These are phyloP conservation scores for Pogonocherus hispidulus DNA, from an alignment of 2,888 invertebrate species.

Conservation along the genomic window DNA sequence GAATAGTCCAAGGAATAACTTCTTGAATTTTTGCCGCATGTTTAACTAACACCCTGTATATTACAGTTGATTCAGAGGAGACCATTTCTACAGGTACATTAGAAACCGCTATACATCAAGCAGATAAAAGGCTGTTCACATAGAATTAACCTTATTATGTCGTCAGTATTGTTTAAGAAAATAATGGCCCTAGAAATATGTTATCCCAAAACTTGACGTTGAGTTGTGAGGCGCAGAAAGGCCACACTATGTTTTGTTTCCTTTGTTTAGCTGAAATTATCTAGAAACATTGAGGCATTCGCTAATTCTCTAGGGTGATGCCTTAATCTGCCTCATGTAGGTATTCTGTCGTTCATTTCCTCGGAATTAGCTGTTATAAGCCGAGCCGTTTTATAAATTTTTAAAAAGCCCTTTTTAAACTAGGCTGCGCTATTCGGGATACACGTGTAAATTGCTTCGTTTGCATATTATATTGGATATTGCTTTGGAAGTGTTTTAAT, in stretches of 20 bases:
- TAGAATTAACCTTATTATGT: constrained; percentile 44
- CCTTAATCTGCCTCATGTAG: constrained; percentile 57
- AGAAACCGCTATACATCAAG: constrained; percentile 37
- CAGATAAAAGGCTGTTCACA: constrained; percentile 43
- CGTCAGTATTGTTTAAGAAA: constrained; percentile 33
- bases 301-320: constrained; percentile 58
- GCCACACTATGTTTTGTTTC: constrained; percentile 46
- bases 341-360: constrained; percentile 56
- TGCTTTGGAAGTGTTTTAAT: constrained; percentile 52
- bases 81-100: constrained; percentile 22
- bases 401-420: constrained; percentile 55
- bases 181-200: constrained; percentile 45
- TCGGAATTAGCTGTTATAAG: constrained; percentile 55
- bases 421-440: constrained; percentile 49
- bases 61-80: too few species aligned
- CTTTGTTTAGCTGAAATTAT: constrained; percentile 59
- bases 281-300: constrained; percentile 56
- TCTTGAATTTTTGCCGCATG: too few species aligned
- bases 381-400: constrained; percentile 56
- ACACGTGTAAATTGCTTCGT: constrained; percentile 58
- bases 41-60: too few species aligned
- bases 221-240: constrained; percentile 44
- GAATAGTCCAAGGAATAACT: too few species aligned
- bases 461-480: constrained; percentile 57
- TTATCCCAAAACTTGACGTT: constrained; percentile 47